Evolutionary conservation across 2,797 vertebrate genomes (phyloP), one percentile per base, ranked within the genome.

Genomic region (Peromyscus attwateri): DNA sequence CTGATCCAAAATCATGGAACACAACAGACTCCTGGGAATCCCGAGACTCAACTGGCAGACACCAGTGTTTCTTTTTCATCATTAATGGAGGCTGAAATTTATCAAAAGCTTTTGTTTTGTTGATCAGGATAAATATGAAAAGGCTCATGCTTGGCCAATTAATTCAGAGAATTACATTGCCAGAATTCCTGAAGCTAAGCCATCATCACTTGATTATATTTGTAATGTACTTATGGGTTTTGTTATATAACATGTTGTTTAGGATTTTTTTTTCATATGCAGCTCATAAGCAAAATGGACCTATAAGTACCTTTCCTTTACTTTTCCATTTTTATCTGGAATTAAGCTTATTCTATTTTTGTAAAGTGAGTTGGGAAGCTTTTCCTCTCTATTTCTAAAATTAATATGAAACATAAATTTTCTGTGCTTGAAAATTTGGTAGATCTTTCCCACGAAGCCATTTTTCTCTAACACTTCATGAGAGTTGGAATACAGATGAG

Each of bases 271-370:
- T 95, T 89, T 94, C 37, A 66, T 10, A 76, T 27, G 11, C 73
- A 75, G 10, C 62, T 95, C 57, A 71, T 97, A 95, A 96, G 31
- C 46, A 46, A 87, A 90, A 81, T 89, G 64, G 21, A 68, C 21
- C 73, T 40, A 12, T n/a, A 55, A 71, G 71, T 77, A 73, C 49
- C 34, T 77, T 92, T 91, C 40, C 89, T 77, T 87, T 29, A 10
- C 34, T 85, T 16, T n/a, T 10, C 43, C 43, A 46, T 64, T 60
- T 89, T 95, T 91, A 92, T 64, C 87, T 76, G 79, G 23, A 27
- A 92, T 92, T 87, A 90, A 76, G 1, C 60, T 17, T 76, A 92
- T 55, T 91, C 16, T 64, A 84, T 21, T 37, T 46, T 91, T n/a
- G 77, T 23, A 94, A 71, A 88, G 71, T 77, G 17, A 95, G 1